phyloP scores from a whole-genome alignment of 2,113 vertebrate genomes.

The Cyanoliseus patagonus region DNA sequence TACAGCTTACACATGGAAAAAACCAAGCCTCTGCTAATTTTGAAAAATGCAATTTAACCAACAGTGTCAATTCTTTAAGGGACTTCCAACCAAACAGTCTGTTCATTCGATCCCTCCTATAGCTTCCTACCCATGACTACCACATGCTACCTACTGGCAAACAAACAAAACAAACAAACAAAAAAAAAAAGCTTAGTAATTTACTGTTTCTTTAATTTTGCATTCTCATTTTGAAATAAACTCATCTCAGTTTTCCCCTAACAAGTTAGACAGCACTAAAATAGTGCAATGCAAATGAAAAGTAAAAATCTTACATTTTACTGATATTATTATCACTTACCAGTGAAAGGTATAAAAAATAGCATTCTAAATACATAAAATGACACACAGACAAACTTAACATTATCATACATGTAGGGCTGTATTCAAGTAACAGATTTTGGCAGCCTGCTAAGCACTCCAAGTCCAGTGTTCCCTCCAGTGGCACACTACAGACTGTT shows the following conservation, averaged over 20 bases:
- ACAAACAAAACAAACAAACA: neutral
- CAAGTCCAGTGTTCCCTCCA: neutral
- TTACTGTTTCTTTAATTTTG: neutral
- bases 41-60: neutral
- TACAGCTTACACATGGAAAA: neutral
- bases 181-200: no score
- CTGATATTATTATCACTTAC: neutral
- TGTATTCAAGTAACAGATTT: neutral
- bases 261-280: neutral
- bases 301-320: neutral
- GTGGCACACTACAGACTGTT: neutral
- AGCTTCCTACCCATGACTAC: neutral
- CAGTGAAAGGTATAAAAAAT: neutral
- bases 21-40: neutral
- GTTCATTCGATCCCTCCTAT: neutral
- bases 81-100: neutral
- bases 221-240: neutral
- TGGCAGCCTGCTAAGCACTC: neutral
- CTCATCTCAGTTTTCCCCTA: neutral
- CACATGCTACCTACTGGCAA: rapidly evolving
- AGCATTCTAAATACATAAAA: neutral
- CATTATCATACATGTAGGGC: neutral
- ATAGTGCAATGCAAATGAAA: neutral
- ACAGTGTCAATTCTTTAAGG: neutral
- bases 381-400: neutral